Evolutionary conservation across 2,797 vertebrate genomes (phyloP), one percentile per base, ranked within the genome.

Genomic region (Myiothlypis coronata): DNA sequence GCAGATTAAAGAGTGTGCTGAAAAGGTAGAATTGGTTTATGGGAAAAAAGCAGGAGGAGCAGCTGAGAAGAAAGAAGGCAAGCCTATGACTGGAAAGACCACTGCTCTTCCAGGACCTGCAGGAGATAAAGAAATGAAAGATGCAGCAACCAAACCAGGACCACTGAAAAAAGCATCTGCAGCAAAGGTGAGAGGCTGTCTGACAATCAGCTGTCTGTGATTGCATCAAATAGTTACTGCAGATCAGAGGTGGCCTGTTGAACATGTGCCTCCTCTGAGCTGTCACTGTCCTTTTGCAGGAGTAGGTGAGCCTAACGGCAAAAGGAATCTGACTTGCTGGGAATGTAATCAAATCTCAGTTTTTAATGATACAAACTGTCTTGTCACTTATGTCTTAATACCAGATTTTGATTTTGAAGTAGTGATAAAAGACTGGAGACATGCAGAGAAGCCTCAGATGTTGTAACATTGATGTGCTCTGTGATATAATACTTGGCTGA

Each of bases 1-100:
- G 30, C 95, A 99, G 99, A 99, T 99, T 92, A 99, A 99, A 97
- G 99, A 99, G 91, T 98, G 98, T 93, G 98, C 99, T 71, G 99
- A 99, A 83, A 99, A 99, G 94, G 98, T 99, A 23, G 99, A 99
- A 87, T 96, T 99, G 28, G 96, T 97, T 77, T 98, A 98, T 97
- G 98, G 98, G 76, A 99, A 98, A 93, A 99, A 98, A 87, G 22
- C 92, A 55, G 97, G 97, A 80, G 96, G 96, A 60, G 53, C 92
- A 86, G 75, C 96, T 68, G 98, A 98, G 16, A 99, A 97, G 72
- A 99, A 98, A 57, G 99, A 99, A 67, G 46, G 83, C 89, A 99
- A 98, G 83, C 77, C 96, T 88, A 2, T 90, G 74, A 12, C 97
- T 35, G 98, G 98, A 71, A 99, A 98, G 97, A 96, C 94, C 3